These are phyloP conservation scores for Anthonomus grandis DNA, from an alignment of 1,140 invertebrate genomes.

Conservation along the genomic window DNA sequence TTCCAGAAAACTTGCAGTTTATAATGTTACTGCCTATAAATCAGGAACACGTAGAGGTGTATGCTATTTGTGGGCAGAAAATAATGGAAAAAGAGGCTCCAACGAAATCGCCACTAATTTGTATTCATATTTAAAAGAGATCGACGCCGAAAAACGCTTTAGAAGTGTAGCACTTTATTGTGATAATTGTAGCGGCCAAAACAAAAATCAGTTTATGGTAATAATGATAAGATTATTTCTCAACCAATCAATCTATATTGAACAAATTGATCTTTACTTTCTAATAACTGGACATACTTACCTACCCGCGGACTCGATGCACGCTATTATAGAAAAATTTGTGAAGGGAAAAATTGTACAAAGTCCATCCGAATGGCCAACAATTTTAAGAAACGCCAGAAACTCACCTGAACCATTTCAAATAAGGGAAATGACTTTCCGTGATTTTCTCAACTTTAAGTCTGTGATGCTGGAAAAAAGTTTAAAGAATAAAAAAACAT, in stretches of 20 bases:
- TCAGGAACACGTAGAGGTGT: not conserved
- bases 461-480: not conserved
- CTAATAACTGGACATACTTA: constrained; percentile 10
- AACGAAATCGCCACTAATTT: not conserved
- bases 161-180: not conserved
- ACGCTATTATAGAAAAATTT: constrained; percentile 9
- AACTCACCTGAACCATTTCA: not conserved
- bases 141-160: not conserved
- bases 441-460: not conserved
- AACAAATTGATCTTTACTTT: not conserved
- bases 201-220: not conserved
- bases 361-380: not conserved
- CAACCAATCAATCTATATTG: not conserved
- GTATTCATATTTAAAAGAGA: not conserved
- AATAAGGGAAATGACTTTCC: not conserved
- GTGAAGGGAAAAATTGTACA: not conserved
- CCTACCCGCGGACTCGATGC: constrained; percentile 8
- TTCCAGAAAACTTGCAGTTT: too few relatives aligned
- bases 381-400: not conserved
- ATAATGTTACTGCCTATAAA: not conserved
- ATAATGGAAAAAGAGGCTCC: not conserved
- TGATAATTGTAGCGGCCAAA: not conserved
- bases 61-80: not conserved
- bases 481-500: not conserved
- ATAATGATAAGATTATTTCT: not conserved